Base-by-base conservation (phyloP, 2,888 invertebrate species). In the Acheta domesticus region DNA sequence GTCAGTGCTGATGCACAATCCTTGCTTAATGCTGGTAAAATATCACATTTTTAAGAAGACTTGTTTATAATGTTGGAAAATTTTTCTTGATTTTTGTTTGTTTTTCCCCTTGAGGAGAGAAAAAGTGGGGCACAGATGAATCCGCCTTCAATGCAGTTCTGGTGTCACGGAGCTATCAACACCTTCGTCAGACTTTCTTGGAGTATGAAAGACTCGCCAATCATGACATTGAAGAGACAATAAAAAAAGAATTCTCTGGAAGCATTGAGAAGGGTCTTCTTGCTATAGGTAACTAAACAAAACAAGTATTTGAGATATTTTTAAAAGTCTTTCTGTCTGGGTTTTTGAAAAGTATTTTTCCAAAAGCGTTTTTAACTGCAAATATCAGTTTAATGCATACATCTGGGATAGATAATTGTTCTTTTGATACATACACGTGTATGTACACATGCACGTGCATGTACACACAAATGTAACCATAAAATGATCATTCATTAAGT, bases 41-140 rank as follows among this genome's bases (percentile, higher is more conserved):
- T 4, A 75, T 75, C 1, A 14, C 11, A 19, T 12, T 62, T n/a
- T 19, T 14, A 8, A 12, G 14, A 19, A 62, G 16, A 19, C 0
- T 62, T 62, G 14, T n/a, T 12, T 14, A 16, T 62, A 19, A 62
- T 19, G 62, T 62, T 62, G n/a, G 62, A 14, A 62, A 14, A 62
- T 62, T 19, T n/a, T 62, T n/a, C 14, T 62, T 62, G 14, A 19
- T 62, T 19, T 62, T 62, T 62, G 14, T 62, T 4, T 62, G 14
- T 19, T 62, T 62, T 62, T 62, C n/a, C 62, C 14, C 62, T 19
- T 81, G 83, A 76, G 83, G 94, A 79, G 94, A 80, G 80, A 84
- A 93, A 48, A 92, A 94, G 87, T 94, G 95, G 94, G 96, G 96
- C 78, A 96, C 97, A 0, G 96, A 96, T 85, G 96, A 96, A 88